Evolutionary conservation across 2,797 vertebrate species (phyloP), one percentile per base, ranked within the genome.

Genomic region (Columba guinea): DNA sequence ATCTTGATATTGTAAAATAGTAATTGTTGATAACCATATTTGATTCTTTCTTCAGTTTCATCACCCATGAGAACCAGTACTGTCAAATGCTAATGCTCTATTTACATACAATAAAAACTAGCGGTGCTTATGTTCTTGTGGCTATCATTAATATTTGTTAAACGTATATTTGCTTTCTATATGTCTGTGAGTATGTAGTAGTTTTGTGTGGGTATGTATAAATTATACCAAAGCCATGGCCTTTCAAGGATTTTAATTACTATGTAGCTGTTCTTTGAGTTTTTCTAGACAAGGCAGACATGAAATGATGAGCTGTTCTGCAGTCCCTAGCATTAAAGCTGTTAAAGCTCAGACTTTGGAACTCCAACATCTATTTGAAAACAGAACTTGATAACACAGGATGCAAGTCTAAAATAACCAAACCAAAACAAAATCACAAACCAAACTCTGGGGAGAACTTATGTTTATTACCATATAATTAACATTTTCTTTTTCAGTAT

Each of bases 171-270:
- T 79, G 30, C 81, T 94, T 96, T 92, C 64, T 30, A 5, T 83
- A n/a, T 48, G 83, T 82, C 67, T 93, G 24, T 56, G 20, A 91
- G 30, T 79, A 60, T 70, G 35, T 78, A 37, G 65, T 67, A 75
- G 74, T 79, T 94, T 70, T 93, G 56, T 46, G 48, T 49, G 49
- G 35, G 4, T 68, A 46, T 82, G 52, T 92, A 9, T 85, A 80
- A 93, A 90, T 92, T 78, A 91, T 11, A 55, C 24, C 41, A 70
- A 89, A 88, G 41, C 83, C 63, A 64, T 2, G 6, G 27, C 67
- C 75, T 79, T 94, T 93, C 34, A 39, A 80, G 32, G 77, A 62
- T 85, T 96, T 93, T 89, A 93, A 94, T 96, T 93, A 89, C 77
- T 24, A 5, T n/a, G n/a, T 74, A 55, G 70, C 41, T 92, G n/a